Evolutionary conservation across 2,113 vertebrate genomes (phyloP).

Genomic region (Pseudopipra pipra): DNA sequence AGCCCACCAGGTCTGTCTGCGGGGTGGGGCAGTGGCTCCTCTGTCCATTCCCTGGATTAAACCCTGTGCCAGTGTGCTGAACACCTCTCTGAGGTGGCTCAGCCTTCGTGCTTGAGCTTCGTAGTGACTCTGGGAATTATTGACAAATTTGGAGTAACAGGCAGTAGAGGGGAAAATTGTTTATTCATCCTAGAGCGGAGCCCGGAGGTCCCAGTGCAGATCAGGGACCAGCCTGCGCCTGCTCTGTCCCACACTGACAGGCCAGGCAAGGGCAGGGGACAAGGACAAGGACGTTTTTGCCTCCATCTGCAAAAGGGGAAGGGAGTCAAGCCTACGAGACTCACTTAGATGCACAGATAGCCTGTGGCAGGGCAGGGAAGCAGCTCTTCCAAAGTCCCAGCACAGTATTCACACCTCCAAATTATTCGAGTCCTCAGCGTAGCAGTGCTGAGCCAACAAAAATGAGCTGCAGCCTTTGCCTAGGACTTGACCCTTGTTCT

Average conservation of each 20-base stretch:
- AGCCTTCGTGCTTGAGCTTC: background rate
- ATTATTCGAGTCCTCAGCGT: background rate
- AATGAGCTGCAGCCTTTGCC: background rate
- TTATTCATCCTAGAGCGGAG: background rate
- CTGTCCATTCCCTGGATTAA: background rate
- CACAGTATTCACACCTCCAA: background rate
- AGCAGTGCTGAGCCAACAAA: background rate
- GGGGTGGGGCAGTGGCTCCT: background rate
- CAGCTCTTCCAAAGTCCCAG: background rate
- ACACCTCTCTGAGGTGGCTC: background rate
- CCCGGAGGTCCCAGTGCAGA: background rate
- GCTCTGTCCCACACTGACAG: background rate
- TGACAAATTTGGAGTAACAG: background rate
- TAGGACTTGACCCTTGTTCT: background rate
- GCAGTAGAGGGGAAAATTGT: background rate
- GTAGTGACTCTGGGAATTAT: background rate
- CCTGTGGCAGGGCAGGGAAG: background rate
- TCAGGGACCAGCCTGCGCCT: background rate
- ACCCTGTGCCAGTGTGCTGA: background rate
- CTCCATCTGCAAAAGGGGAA: background rate
- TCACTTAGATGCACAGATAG: background rate
- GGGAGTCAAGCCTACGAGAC: accelerated
- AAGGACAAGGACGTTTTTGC: background rate
- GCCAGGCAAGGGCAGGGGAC: background rate
- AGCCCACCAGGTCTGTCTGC: accelerated